A percentile compares a stretch with the other conserved stretches of the same genome.
phyloP scores from a whole-genome alignment of 2,797 vertebrate genomes.

The Sus cebifrons region DNA sequence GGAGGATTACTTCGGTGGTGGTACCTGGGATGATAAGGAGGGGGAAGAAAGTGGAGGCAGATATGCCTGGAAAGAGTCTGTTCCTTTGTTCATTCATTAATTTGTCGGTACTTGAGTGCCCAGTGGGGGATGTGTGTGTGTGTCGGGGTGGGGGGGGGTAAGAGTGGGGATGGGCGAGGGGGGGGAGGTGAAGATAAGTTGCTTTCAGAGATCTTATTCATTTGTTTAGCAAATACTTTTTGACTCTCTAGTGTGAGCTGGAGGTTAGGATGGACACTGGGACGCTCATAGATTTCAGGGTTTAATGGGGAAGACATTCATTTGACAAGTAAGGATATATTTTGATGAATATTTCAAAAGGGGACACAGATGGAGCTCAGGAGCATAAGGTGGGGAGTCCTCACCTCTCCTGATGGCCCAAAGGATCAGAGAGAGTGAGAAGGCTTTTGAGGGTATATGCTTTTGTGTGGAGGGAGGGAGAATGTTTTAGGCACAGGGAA shows the following conservation, averaged over 20 bases:
- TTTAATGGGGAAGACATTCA: constrained; percentile 5
- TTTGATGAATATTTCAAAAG: not conserved
- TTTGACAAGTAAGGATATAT: not conserved
- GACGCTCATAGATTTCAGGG: not conserved
- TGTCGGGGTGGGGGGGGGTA: not conserved
- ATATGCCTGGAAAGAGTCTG: not conserved
- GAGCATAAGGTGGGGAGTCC: not conserved
- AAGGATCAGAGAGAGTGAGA: not conserved
- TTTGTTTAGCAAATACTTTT: not conserved
- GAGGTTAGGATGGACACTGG: not conserved
- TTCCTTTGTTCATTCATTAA: not conserved
- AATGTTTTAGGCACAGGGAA: not conserved
- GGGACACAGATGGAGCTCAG: not conserved
- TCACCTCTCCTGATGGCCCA: not conserved
- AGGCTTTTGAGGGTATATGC: not conserved
- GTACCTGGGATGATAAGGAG: not conserved
- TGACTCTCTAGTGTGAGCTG: not conserved
- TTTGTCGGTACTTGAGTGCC: not conserved
- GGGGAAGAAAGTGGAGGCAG: not conserved
- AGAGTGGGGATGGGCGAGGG: too few species aligned
- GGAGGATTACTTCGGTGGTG: not conserved
- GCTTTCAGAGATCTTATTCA: not conserved
- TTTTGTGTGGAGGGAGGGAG: not conserved
- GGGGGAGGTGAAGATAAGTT: not conserved
- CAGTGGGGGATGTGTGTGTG: not conserved